Conservation (phyloP, 2,888 invertebrate genomes). For the Malthinus flaveolus region DNA sequence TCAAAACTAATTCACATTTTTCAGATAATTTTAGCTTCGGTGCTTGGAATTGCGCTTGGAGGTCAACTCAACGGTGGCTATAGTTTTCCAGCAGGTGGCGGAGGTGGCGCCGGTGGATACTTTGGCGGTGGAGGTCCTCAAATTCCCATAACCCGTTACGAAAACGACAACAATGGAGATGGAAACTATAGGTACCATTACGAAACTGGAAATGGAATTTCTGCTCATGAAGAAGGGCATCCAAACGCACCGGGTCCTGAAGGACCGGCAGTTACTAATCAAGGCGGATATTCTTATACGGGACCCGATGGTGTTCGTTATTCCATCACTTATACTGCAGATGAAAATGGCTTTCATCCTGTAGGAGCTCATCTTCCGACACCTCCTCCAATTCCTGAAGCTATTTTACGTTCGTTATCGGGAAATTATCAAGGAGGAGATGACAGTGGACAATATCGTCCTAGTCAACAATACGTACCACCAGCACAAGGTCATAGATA, state of each 20-base stretch:
- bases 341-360: constrained; percentile 62
- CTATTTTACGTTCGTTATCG: constrained; percentile 50
- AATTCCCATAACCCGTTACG: constrained; percentile 64
- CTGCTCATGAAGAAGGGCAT: constrained; percentile 58
- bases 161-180: constrained; percentile 65
- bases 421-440: constrained; percentile 32
- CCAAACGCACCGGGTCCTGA: constrained; percentile 30
- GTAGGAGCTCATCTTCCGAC: constrained; percentile 62
- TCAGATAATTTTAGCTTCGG: constrained; percentile 16
- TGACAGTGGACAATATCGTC: constrained; percentile 42
- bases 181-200: constrained; percentile 65
- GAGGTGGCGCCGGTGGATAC: constrained; percentile 1
- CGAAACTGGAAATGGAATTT: constrained; percentile 69
- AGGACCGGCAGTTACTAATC: constrained; percentile 48
- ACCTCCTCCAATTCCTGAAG: constrained; percentile 63
- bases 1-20: background rate
- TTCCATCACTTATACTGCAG: constrained; percentile 61
- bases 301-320: constrained; percentile 62
- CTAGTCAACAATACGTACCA: constrained; percentile 21
- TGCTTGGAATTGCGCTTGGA: constrained; percentile 11
- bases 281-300: constrained; percentile 62
- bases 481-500: constrained; percentile 15
- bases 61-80: constrained; percentile 10
- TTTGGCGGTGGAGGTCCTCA: constrained; percentile 36
- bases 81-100: constrained; percentile 3